These are phyloP conservation scores for Etia nguti DNA, from an alignment of 2,113 vertebrate species.

Conservation along the genomic window DNA sequence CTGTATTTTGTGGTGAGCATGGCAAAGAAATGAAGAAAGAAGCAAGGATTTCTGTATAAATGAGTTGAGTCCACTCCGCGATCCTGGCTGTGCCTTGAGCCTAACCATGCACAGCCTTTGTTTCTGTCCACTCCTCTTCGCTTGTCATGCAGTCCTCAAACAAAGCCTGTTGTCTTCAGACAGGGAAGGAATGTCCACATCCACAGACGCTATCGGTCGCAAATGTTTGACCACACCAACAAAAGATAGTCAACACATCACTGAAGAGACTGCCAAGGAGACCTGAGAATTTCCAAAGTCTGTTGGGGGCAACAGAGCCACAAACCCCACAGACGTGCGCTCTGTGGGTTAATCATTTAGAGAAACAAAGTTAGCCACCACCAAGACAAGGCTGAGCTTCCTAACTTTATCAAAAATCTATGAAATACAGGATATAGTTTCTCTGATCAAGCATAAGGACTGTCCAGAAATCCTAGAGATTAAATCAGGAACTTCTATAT, in stretches of 20 bases:
- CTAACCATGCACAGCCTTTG: not conserved
- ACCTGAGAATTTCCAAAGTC: not conserved
- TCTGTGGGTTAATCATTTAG: conserved; percentile 51
- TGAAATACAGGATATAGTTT: not conserved
- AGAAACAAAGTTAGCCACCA: not conserved
- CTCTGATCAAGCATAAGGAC: not conserved
- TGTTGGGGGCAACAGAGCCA: conserved; percentile 2
- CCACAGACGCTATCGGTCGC: conserved; percentile 17
- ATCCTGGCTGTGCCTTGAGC: not conserved
- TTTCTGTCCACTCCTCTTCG: not conserved
- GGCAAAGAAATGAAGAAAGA: not conserved
- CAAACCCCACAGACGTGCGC: not conserved
- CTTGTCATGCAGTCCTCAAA: conserved; percentile 24
- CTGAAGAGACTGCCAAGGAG: not conserved
- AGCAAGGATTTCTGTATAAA: not conserved
- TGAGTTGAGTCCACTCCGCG: not conserved
- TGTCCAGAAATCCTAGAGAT: not conserved
- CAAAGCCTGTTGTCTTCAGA: conserved; percentile 17
- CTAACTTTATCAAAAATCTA: not conserved
- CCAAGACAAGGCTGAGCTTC: not conserved
- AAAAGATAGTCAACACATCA: conserved; percentile 21
- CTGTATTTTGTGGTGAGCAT: not conserved
- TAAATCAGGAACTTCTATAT: not conserved
- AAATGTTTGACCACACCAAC: conserved; percentile 1
- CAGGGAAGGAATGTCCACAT: conserved; percentile 37